Conservation (phyloP, 1,140 invertebrate species). For the Tetranychus cinnabarinus region DNA sequence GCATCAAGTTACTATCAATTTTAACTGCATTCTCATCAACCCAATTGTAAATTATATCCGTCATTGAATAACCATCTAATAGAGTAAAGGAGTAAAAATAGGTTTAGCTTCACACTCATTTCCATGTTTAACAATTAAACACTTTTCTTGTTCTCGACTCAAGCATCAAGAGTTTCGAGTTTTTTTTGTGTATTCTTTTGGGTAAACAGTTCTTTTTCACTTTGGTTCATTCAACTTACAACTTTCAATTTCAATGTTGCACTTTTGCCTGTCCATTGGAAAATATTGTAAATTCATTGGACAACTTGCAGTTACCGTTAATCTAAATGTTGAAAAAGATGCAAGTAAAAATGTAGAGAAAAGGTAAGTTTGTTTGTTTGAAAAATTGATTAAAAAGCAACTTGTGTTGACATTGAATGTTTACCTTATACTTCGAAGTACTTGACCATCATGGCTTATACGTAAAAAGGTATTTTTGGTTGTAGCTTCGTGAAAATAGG, state of each 20-base stretch:
- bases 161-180: neutral
- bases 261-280: constrained; percentile 24
- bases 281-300: constrained; percentile 22
- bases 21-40: constrained; percentile 25
- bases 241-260: constrained; percentile 28
- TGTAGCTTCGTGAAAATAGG: constrained; percentile 29
- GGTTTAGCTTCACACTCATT: neutral
- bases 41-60: constrained; percentile 92
- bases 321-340: constrained; percentile 10
- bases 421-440: constrained; percentile 25
- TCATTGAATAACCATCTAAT: constrained; percentile 25
- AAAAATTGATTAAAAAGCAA: no score
- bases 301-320: constrained; percentile 22
- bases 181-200: neutral
- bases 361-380: no score
- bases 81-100: constrained; percentile 1
- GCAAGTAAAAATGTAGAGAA: no score
- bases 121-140: no score
- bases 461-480: constrained; percentile 30
- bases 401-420: no score
- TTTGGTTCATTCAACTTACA: constrained; percentile 19
- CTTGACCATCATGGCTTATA: constrained; percentile 24
- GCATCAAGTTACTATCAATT: constrained; percentile 22
- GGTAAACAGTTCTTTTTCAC: constrained; percentile 12
- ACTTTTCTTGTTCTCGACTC: no score